Conservation (phyloP, 2,888 invertebrate species). For the Druceiella hillmani region DNA sequence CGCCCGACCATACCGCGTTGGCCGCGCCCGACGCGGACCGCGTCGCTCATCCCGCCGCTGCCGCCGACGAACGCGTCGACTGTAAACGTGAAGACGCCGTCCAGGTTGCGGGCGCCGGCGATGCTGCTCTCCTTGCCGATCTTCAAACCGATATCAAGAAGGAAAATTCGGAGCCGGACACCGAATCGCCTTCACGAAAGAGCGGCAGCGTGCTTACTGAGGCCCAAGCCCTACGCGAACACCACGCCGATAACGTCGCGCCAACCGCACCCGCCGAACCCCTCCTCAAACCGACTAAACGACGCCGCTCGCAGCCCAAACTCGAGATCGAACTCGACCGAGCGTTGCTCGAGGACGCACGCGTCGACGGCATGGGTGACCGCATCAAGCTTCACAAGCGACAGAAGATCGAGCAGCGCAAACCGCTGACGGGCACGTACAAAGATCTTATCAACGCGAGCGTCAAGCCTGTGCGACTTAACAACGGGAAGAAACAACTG, state of each 20-base stretch:
- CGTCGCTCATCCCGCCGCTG: no score
- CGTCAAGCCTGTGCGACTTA: conserved; percentile 37
- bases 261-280: conserved; percentile 30
- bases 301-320: conserved; percentile 44
- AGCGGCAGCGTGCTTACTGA: no score
- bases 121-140: conserved; percentile 33
- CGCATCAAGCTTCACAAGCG: conserved; percentile 50
- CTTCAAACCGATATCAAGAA: conserved; percentile 46
- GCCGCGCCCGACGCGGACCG: conserved; percentile 45
- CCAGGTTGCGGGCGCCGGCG: conserved; percentile 21
- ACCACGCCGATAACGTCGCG: conserved; percentile 31
- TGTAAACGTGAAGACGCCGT: conserved; percentile 21
- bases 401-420: conserved; percentile 46
- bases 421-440: conserved; percentile 19
- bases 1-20: conserved; percentile 41
- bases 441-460: conserved; percentile 36
- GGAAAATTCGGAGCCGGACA: conserved; percentile 44
- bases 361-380: conserved; percentile 49
- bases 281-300: conserved; percentile 35
- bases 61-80: conserved; percentile 14
- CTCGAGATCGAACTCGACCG: conserved; percentile 48
- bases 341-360: conserved; percentile 41
- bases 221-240: conserved; percentile 43
- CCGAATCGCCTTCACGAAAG: conserved; percentile 25
- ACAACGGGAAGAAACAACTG: conserved; percentile 41